These are phyloP conservation scores for Xiphorhynchus erythropygius DNA, from an alignment of 2,797 vertebrate genomes.

Conservation along the genomic window DNA sequence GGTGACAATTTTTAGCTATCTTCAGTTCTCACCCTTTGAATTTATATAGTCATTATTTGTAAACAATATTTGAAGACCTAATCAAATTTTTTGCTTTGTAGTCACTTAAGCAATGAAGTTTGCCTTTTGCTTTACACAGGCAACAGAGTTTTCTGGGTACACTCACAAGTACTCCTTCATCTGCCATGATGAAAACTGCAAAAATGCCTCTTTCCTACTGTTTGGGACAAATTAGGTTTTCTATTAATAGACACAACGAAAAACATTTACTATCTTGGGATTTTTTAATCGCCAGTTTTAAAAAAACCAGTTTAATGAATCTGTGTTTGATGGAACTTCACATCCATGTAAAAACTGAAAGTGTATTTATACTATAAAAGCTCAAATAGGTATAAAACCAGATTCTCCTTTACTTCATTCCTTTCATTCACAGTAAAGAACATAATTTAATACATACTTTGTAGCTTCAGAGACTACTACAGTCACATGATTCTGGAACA, in stretches of 20 bases:
- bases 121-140: neutral
- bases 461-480: neutral
- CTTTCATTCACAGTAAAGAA: neutral
- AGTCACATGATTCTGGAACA: neutral
- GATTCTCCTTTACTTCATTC: neutral
- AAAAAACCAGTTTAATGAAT: neutral
- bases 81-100: neutral
- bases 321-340: neutral
- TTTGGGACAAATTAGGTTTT: neutral
- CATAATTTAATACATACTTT: neutral
- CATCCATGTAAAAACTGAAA: neutral
- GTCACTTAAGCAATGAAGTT: neutral
- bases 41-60: neutral
- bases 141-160: neutral
- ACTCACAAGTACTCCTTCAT: neutral
- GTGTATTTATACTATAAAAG: neutral
- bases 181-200: neutral
- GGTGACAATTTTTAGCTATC: neutral
- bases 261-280: neutral
- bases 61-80: neutral
- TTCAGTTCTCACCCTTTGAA: neutral
- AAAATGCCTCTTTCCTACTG: neutral
- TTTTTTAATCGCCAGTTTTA: neutral
- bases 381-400: neutral
- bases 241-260: neutral